phyloP scores from a whole-genome alignment of 2,113 vertebrate genomes.

The Illadopsis cleaveri region DNA sequence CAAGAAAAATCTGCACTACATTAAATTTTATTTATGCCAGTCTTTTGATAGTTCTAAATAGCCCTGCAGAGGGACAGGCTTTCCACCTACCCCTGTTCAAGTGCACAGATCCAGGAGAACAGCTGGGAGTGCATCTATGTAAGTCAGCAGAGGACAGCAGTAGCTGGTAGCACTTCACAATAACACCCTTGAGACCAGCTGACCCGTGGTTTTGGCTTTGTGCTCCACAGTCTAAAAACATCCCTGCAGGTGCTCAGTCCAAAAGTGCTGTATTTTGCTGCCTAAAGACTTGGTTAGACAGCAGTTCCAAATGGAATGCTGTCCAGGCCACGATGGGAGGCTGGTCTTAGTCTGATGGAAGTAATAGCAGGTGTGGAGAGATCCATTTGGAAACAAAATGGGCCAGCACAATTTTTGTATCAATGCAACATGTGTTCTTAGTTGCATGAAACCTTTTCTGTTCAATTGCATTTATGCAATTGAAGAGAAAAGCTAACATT shows the following conservation, averaged over 20 bases:
- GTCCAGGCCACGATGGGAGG: neutral
- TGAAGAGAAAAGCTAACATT: neutral
- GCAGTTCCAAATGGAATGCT: neutral
- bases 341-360: neutral
- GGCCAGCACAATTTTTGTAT: neutral
- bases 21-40: neutral
- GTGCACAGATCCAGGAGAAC: neutral
- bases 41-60: neutral
- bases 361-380: slow-evolving; percentile 28
- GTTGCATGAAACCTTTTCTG: slow-evolving; percentile 7
- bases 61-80: neutral
- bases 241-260: neutral
- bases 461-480: neutral
- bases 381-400: neutral
- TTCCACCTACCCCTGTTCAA: neutral
- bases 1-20: neutral
- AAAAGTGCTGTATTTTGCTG: neutral
- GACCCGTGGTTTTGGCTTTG: neutral
- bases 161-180: neutral
- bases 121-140: neutral
- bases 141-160: neutral
- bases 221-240: neutral
- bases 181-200: neutral
- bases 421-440: slow-evolving; percentile 6
- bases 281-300: neutral